Evolutionary conservation across 2,888 invertebrate genomes (phyloP).

Genomic region (Tanaodytes sp.): DNA sequence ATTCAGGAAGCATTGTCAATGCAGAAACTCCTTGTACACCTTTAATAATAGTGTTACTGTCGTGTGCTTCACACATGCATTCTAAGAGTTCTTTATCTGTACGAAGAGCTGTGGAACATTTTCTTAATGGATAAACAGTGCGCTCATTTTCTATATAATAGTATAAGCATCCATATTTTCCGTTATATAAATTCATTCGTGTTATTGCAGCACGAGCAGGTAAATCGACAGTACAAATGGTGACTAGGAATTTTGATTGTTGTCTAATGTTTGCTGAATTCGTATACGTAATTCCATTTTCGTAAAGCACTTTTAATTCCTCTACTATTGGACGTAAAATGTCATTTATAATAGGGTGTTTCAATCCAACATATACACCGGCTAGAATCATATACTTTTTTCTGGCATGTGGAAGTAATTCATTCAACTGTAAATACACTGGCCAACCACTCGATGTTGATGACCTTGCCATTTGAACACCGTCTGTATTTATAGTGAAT

Average conservation of each 20-base stretch:
- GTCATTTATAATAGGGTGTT: neutral
- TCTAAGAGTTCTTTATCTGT: neutral
- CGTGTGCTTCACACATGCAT: neutral
- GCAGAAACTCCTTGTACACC: neutral
- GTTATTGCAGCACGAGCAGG: neutral
- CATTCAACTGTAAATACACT: slow-evolving; percentile 10
- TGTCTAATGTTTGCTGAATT: neutral
- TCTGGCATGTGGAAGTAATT: neutral
- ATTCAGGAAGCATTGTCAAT: neutral
- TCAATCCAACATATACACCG: neutral
- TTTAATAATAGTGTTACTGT: neutral
- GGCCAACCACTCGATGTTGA: neutral
- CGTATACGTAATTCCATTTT: neutral
- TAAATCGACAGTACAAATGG: neutral
- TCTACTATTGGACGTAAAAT: neutral
- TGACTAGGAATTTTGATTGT: neutral
- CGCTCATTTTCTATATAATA: neutral
- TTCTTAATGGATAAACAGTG: neutral
- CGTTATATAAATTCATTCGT: neutral
- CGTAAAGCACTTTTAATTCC: neutral
- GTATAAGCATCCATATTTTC: neutral
- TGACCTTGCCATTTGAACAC: neutral
- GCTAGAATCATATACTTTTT: neutral
- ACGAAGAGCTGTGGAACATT: neutral
- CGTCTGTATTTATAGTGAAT: slow-evolving; percentile 9